Conservation (phyloP, 2,888 invertebrate species). For the Tuta absoluta region DNA sequence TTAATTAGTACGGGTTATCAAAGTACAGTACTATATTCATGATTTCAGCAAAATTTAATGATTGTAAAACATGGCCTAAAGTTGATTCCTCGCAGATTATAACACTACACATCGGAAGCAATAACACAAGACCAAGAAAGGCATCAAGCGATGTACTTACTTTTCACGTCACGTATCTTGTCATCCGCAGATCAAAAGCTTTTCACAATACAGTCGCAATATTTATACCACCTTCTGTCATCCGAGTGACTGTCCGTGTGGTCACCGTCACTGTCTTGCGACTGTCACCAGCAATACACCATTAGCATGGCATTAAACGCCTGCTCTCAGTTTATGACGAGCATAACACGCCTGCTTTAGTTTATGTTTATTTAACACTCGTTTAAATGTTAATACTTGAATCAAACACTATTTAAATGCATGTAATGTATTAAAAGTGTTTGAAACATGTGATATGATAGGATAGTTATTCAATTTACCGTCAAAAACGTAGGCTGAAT, state of each 20-base stretch:
- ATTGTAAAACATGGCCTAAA: too few species aligned
- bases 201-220: too few species aligned
- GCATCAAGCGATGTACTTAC: too few species aligned
- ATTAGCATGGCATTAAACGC: constrained; percentile 17
- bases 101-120: too few species aligned
- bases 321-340: constrained; percentile 16
- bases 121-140: too few species aligned
- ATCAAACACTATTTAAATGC: constrained; percentile 23
- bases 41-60: too few species aligned
- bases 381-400: constrained; percentile 24
- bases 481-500: constrained; percentile 8
- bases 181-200: too few species aligned
- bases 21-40: too few species aligned
- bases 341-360: constrained; percentile 19
- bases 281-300: constrained; percentile 6
- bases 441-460: background rate
- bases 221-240: too few species aligned
- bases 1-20: too few species aligned
- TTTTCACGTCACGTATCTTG: too few species aligned
- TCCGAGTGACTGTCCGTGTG: background rate
- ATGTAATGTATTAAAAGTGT: constrained; percentile 21
- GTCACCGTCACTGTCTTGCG: constrained; percentile 1
- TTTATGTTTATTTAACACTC: constrained; percentile 25
- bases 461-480: constrained; percentile 5
- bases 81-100: too few species aligned